Evolutionary conservation across 2,797 vertebrate genomes (phyloP).

Genomic region (Chelon labrosus): DNA sequence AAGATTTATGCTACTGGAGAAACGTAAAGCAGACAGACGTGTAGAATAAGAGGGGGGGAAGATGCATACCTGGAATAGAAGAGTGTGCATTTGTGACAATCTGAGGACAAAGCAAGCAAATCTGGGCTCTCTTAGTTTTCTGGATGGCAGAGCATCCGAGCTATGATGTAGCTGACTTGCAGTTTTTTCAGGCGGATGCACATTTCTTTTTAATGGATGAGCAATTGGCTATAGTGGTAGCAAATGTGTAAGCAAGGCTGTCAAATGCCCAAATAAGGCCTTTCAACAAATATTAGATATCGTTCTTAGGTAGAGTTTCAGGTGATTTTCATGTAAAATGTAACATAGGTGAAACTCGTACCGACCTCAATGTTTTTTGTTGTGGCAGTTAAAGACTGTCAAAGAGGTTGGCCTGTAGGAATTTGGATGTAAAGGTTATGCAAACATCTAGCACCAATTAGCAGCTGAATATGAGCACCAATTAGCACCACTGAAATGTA

Average conservation of each 20-base stretch:
- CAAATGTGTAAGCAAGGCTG: slow-evolving; percentile 31
- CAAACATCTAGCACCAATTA: slow-evolving; percentile 16
- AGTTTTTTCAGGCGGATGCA: slow-evolving; percentile 13
- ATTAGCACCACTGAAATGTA: slow-evolving; percentile 17
- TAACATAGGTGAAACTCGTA: background rate
- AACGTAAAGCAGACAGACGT: slow-evolving; percentile 25
- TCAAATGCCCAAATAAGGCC: slow-evolving; percentile 6
- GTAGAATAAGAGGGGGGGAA: slow-evolving; percentile 4
- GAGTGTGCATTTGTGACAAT: slow-evolving; percentile 21
- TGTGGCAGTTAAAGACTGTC: no score
- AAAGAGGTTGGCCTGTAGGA: slow-evolving; percentile 1
- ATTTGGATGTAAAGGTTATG: slow-evolving; percentile 35
- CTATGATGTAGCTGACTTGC: slow-evolving; percentile 20
- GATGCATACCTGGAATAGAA: slow-evolving; percentile 27
- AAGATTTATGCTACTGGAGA: slow-evolving; percentile 36
- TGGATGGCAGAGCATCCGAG: slow-evolving; percentile 28
- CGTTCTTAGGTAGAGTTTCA: background rate
- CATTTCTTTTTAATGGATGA: slow-evolving; percentile 40
- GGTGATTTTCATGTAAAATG: background rate
- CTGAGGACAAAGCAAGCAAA: slow-evolving; percentile 29
- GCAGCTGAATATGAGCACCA: background rate
- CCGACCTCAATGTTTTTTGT: background rate
- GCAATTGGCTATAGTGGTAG: slow-evolving; percentile 13
- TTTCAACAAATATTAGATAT: slow-evolving; percentile 6
- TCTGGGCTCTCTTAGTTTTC: slow-evolving; percentile 27